Percentiles rank a stretch among this genome's conserved stretches.
Evolutionary conservation across 2,113 vertebrate species (phyloP).

Genomic region (Alces alces): DNA sequence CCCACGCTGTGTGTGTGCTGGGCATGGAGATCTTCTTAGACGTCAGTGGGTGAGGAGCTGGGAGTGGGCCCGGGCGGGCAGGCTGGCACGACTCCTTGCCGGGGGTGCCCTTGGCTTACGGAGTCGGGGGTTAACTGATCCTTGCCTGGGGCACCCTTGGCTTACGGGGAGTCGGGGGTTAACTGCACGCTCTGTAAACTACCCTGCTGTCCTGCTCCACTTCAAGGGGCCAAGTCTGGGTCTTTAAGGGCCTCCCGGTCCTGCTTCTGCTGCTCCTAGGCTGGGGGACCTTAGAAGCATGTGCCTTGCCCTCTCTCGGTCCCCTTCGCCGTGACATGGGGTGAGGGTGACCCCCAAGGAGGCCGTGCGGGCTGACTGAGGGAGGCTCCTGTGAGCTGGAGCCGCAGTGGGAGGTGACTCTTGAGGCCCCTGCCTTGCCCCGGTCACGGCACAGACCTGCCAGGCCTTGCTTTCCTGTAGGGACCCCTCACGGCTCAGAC

Average conservation of each 20-base stretch:
- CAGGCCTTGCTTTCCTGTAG: rapidly evolving
- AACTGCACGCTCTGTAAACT: not conserved
- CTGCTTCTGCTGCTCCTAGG: rapidly evolving
- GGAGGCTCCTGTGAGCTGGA: not conserved
- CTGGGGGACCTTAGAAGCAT: not conserved
- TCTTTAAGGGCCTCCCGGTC: not conserved
- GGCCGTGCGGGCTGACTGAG: not conserved
- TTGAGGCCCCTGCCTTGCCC: rapidly evolving
- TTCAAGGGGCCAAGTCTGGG: not conserved
- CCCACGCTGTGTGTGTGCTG: conserved; percentile 62
- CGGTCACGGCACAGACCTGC: rapidly evolving
- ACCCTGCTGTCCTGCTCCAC: rapidly evolving
- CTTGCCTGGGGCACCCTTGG: rapidly evolving
- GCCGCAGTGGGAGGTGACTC: rapidly evolving
- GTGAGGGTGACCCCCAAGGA: not conserved
- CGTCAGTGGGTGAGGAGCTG: conserved; percentile 60
- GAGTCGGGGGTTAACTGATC: not conserved
- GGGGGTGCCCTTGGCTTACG: rapidly evolving
- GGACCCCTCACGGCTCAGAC: not conserved
- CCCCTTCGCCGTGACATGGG: not conserved
- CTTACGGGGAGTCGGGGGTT: rapidly evolving
- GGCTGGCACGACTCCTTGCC: rapidly evolving
- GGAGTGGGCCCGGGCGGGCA: not conserved
- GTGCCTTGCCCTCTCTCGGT: not conserved
- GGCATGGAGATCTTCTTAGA: conserved; percentile 74